Conservation (phyloP, 2,888 invertebrate genomes). For the Rhimphoctona megacephalus region DNA sequence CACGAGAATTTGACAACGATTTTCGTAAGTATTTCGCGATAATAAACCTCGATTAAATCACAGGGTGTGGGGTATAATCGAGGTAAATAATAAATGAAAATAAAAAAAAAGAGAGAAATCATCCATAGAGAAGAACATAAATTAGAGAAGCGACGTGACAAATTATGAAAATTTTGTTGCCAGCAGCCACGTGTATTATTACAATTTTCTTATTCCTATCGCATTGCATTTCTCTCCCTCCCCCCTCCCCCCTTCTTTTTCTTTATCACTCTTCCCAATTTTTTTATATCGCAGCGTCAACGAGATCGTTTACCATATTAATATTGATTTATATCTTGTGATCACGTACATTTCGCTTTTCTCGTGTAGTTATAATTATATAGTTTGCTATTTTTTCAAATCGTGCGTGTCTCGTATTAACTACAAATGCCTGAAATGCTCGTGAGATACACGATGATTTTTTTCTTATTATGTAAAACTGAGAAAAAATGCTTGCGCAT, state of each 20-base stretch:
- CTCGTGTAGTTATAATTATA: neutral
- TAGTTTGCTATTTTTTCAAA: neutral
- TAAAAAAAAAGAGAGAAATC: neutral
- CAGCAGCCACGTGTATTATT: conserved; percentile 65
- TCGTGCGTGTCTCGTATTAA: neutral
- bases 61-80: conserved; percentile 36
- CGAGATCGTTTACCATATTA: conserved; percentile 9
- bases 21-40: conserved; percentile 61
- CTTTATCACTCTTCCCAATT: conserved; percentile 16
- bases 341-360: neutral
- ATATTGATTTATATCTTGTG: conserved; percentile 17
- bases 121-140: neutral
- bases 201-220: conserved; percentile 7
- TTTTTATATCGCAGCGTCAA: conserved; percentile 9
- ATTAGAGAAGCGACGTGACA: neutral
- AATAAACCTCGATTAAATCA: conserved; percentile 42
- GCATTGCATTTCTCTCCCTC: conserved; percentile 1
- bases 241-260: neutral
- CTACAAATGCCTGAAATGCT: neutral
- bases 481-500: neutral
- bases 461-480: neutral
- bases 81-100: neutral
- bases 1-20: conserved; percentile 31
- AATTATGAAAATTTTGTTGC: conserved; percentile 59
- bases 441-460: neutral